Evolutionary conservation across 2,113 vertebrate genomes (phyloP).

Genomic region (Dasyurus viverrinus): DNA sequence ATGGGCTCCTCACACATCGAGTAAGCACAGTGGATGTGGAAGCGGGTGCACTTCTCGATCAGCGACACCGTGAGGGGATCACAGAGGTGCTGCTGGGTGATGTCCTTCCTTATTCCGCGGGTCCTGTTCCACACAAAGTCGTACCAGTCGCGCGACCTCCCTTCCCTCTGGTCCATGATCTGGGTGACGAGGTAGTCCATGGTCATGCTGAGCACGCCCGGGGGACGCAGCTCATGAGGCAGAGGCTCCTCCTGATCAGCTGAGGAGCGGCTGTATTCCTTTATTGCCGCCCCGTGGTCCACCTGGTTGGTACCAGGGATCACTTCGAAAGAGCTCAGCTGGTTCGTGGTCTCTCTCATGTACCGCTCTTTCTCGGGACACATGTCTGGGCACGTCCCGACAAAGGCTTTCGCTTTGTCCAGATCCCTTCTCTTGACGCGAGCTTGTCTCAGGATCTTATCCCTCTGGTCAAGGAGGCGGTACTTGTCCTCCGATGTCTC

Average conservation of each 20-base stretch:
- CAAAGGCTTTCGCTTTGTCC: slow-evolving; percentile 92
- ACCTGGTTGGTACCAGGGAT: slow-evolving; percentile 92
- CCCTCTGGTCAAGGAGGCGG: too few species aligned
- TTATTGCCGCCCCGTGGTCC: slow-evolving; percentile 91
- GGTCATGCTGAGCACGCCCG: slow-evolving; percentile 92
- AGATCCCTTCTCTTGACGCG: slow-evolving; percentile 93
- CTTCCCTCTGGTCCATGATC: slow-evolving; percentile 93
- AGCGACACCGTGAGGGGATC: slow-evolving; percentile 93
- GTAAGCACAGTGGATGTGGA: slow-evolving; percentile 98
- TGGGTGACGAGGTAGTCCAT: too few species aligned
- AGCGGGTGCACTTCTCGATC: slow-evolving; percentile 97
- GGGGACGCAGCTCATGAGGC: slow-evolving; percentile 93
- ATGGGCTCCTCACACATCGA: too few species aligned
- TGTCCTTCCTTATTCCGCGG: slow-evolving; percentile 96
- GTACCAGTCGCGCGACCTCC: slow-evolving; percentile 95
- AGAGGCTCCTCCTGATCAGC: slow-evolving; percentile 98
- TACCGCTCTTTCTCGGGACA: slow-evolving; percentile 99
- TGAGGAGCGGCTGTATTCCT: slow-evolving; percentile 98
- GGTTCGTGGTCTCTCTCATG: slow-evolving; percentile 97
- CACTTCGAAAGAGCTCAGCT: slow-evolving; percentile 93
- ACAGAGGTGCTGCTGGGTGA: slow-evolving; percentile 97
- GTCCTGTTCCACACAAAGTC: slow-evolving; percentile 99
- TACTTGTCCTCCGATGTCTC: too few species aligned
- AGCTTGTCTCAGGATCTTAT: too few species aligned
- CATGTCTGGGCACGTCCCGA: slow-evolving; percentile 97